A percentile compares a stretch with the other conserved stretches of the same genome.
Conservation (phyloP, 2,888 invertebrate species). For the Synanthedon andrenaeformis region DNA sequence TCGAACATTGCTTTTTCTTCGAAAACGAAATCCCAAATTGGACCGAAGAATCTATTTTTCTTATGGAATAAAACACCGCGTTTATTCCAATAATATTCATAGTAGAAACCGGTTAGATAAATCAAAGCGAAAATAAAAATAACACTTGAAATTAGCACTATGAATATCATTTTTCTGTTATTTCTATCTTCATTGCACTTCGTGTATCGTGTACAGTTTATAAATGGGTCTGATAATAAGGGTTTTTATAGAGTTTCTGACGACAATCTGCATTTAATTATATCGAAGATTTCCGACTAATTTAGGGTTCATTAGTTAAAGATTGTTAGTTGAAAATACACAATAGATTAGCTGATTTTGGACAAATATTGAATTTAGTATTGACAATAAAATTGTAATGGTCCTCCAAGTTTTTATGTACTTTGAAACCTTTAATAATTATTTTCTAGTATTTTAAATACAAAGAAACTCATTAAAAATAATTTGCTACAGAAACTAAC, state of each 20-base stretch:
- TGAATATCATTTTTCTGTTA: background rate
- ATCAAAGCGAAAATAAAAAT: background rate
- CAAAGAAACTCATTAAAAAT: too few relatives aligned
- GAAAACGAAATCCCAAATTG: conserved; percentile 25
- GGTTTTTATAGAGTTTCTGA: background rate
- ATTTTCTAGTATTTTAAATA: too few relatives aligned
- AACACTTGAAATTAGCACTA: background rate
- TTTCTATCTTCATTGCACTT: too few relatives aligned
- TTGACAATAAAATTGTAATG: too few relatives aligned
- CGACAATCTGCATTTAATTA: background rate
- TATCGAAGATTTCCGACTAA: too few relatives aligned
- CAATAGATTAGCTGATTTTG: too few relatives aligned
- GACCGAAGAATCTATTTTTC: conserved; percentile 24
- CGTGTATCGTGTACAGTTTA: background rate
- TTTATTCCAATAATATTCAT: conserved; percentile 36
- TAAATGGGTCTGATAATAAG: background rate
- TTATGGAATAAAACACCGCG: conserved; percentile 29
- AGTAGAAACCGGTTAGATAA: conserved; percentile 12
- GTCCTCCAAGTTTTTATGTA: too few relatives aligned
- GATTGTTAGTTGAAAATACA: too few relatives aligned
- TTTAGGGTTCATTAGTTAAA: too few relatives aligned
- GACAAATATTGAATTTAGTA: too few relatives aligned
- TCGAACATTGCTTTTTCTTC: conserved; percentile 25
- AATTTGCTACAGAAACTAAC: too few relatives aligned
- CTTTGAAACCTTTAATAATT: too few relatives aligned